Evolutionary conservation across 2,113 vertebrate species (phyloP), one percentile per base, ranked within the genome.

Genomic region (Vulpes vulpes): DNA sequence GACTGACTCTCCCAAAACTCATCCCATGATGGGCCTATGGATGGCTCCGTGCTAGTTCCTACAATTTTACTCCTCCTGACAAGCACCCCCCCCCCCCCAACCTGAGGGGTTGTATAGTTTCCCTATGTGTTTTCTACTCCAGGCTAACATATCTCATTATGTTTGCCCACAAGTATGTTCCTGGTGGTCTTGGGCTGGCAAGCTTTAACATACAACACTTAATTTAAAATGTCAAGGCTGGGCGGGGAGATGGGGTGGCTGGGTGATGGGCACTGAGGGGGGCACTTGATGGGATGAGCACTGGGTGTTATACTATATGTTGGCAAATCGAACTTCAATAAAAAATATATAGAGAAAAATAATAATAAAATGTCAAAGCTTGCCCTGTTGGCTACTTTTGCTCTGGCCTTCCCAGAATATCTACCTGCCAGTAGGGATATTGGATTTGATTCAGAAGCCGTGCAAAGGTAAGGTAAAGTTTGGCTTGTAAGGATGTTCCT

Each of bases 381-480:
- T 38, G 10, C 69, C 32, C 73, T 55, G 25, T 65, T 8, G 5
- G 49, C 57, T 27, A 15, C 19, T 17, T 76, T 49, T 90, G 25
- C 27, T 76, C n/a, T 49, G 35, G 25, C 17, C 23, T 73, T 67
- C 35, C 79, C 64, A 2, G 82, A 82, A 59, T 43, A 57, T 2
- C 76, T 51, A 25, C 49, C 35, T 92, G 38, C 80, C 3, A 51
- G 9, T 2, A 14, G 38, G 30, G 38, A 27, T 10, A 10, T 35
- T 60, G 49, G 85, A 43, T 92, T 20, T 79, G 67, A 84, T 86
- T 96, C 71, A 5, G 55, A 83, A 59, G 38, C 38, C 15, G 35
- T 43, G 9, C 9, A 51, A 35, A 32, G 14, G 30, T 43, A 43
- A 7, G 38, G 55, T 23, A 15, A 30, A 57, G 12, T 51, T 49